Conservation (phyloP, 2,888 invertebrate species). For the Dryobotodes eremita region DNA sequence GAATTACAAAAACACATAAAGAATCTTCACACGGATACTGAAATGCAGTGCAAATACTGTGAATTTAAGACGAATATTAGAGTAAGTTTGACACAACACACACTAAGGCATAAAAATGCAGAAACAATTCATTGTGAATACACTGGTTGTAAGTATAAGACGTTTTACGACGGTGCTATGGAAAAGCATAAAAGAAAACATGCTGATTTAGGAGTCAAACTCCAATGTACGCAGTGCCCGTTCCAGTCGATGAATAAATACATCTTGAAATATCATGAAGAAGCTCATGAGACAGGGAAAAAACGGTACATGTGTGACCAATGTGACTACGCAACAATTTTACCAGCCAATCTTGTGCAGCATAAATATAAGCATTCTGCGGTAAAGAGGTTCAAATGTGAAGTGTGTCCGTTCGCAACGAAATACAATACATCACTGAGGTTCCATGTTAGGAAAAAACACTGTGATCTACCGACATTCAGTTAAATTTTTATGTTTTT, state of each 20-base stretch:
- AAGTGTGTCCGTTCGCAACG: constrained; percentile 86
- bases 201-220: constrained; percentile 80
- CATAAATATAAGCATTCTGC: constrained; percentile 88
- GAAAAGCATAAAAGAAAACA: constrained; percentile 84
- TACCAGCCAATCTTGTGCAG: constrained; percentile 86
- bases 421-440: constrained; percentile 88
- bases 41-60: constrained; percentile 82
- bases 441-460: constrained; percentile 88
- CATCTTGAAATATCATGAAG: constrained; percentile 85
- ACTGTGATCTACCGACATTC: constrained; percentile 87
- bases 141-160: constrained; percentile 82
- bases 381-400: constrained; percentile 87
- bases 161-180: constrained; percentile 85
- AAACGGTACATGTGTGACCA: constrained; percentile 84
- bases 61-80: constrained; percentile 81
- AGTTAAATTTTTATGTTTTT: constrained; percentile 74
- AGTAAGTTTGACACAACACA: constrained; percentile 85
- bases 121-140: constrained; percentile 82
- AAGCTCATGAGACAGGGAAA: constrained; percentile 85
- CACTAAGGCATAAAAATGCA: constrained; percentile 84
- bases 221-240: constrained; percentile 84
- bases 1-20: constrained; percentile 85
- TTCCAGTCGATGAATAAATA: constrained; percentile 88
- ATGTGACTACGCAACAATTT: constrained; percentile 86
- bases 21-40: constrained; percentile 72